Evolutionary conservation across 2,888 invertebrate genomes (phyloP), one percentile per base, ranked within the genome.

Genomic region (Orthonevra nobilis): DNA sequence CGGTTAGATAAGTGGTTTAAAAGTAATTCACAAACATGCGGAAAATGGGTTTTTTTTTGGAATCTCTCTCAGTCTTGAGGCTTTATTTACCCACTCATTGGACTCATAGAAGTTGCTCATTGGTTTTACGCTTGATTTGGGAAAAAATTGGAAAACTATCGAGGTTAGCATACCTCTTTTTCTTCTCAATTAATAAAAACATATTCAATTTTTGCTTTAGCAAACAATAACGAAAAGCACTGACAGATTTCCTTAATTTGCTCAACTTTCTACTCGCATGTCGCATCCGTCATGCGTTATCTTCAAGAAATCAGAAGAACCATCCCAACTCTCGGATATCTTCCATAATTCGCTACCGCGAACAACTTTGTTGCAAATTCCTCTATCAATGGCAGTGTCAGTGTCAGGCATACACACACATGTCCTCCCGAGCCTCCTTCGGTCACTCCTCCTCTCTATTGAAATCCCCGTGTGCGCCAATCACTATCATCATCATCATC

Each of bases 401-500:
- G 61, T 40, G 52, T 52, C 58, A 60, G 54, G 10, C 19, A 30
- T 32, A 34, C 44, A 26, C 19, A 15, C 42, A 52, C 6, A 40
- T 14, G 34, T 20, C 10, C 23, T 38, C 20, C 36, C 20, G 3
- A 3, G 9, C 12, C 15, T 10, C 32, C n/a, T 6, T 23, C 32
- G 5, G 9, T 32, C 10, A 5, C 34, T 36, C 23, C 34, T 42
- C 9, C 10, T 23, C 26, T 15, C 9, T 26, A 46, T 46, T 60
- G 30, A 46, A 54, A 66, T 12, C n/a, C 42, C 9, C 28, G 5
- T 66, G 17, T 26, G 23, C 60, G 5, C 23, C 40, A 69, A 69
- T 30, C 48, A 69, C 60, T 60, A 60, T 69, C 58, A 69, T 69
- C n/a, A n/a, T 60, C 46, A 58, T 52, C 64, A 28, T 60, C 60